Percentiles rank a stretch among this genome's conserved stretches.
phyloP scores from a whole-genome alignment of 1,140 invertebrate species.

The Agrilus planipennis region DNA sequence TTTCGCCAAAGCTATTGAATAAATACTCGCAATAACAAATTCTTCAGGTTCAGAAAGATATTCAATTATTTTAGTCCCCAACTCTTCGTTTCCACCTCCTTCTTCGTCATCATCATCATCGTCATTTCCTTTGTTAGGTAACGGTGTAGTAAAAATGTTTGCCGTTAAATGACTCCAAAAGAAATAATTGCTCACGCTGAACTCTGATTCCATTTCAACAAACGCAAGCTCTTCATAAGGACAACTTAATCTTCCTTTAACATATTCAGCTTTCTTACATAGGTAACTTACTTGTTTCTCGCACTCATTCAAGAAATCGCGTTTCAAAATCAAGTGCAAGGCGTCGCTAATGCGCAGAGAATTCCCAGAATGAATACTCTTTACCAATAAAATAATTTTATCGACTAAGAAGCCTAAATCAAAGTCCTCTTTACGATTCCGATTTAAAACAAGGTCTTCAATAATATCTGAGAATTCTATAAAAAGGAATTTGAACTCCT shows the following conservation, averaged over 20 bases:
- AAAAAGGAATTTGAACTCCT: slow-evolving; percentile 25
- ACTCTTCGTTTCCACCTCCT: slow-evolving; percentile 13
- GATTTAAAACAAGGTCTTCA: slow-evolving; percentile 28
- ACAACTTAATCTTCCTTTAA: slow-evolving; percentile 18
- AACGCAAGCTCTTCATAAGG: slow-evolving; percentile 12
- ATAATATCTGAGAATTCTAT: slow-evolving; percentile 29
- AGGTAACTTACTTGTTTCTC: slow-evolving; percentile 11
- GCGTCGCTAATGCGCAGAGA: slow-evolving; percentile 13
- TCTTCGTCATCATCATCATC: slow-evolving; percentile 20
- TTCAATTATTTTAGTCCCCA: slow-evolving; percentile 10
- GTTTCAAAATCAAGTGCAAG: slow-evolving; percentile 16
- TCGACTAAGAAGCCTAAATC: slow-evolving; percentile 15
- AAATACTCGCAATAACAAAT: slow-evolving; percentile 22
- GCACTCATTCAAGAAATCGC: slow-evolving; percentile 13
- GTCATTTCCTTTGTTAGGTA: slow-evolving; percentile 10
- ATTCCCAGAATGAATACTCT: slow-evolving; percentile 14
- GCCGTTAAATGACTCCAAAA: slow-evolving; percentile 19
- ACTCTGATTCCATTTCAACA: slow-evolving; percentile 9
- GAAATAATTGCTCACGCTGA: slow-evolving; percentile 20
- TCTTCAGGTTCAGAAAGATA: slow-evolving; percentile 15
- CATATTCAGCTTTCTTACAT: slow-evolving; percentile 20
- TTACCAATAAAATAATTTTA: slow-evolving; percentile 18
- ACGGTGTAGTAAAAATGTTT: slow-evolving; percentile 12
- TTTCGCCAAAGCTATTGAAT: slow-evolving; percentile 21
- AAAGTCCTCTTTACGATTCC: slow-evolving; percentile 9